phyloP scores from a whole-genome alignment of 2,797 vertebrate genomes.

The Staurois parvus region DNA sequence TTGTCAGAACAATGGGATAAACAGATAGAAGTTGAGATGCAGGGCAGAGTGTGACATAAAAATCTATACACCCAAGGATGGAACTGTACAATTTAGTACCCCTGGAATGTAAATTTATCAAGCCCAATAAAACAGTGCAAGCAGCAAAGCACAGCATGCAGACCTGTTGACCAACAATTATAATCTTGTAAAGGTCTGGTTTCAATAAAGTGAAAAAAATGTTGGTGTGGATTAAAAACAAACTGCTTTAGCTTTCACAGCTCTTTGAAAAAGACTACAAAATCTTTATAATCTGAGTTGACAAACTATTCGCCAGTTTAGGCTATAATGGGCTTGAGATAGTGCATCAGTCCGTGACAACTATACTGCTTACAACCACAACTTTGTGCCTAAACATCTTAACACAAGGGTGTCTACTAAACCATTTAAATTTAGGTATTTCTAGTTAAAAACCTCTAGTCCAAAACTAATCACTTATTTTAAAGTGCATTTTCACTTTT shows the following conservation, averaged over 20 bases:
- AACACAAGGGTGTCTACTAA: neutral
- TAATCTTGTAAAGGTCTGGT: neutral
- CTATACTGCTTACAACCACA: too few relatives aligned
- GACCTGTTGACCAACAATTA: neutral
- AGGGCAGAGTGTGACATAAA: constrained; percentile 62
- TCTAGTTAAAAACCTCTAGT: neutral
- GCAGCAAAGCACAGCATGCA: neutral
- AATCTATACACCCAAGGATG: neutral
- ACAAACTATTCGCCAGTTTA: too few relatives aligned
- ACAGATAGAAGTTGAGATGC: constrained; percentile 70
- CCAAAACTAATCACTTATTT: neutral
- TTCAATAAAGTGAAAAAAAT: too few relatives aligned
- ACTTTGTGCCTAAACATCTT: neutral
- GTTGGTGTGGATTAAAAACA: too few relatives aligned
- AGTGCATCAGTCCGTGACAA: too few relatives aligned
- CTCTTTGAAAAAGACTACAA: too few relatives aligned
- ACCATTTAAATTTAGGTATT: neutral
- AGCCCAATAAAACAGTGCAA: neutral
- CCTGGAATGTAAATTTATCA: constrained; percentile 19
- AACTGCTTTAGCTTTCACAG: too few relatives aligned
- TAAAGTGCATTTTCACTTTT: neutral
- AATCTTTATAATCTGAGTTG: too few relatives aligned
- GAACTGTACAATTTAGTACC: neutral
- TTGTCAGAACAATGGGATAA: constrained; percentile 7
- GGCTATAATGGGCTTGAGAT: too few relatives aligned